A percentile compares a stretch with the other conserved stretches of the same genome.
Conservation (phyloP, 2,888 invertebrate species). For the Micoletzkya japonica region DNA sequence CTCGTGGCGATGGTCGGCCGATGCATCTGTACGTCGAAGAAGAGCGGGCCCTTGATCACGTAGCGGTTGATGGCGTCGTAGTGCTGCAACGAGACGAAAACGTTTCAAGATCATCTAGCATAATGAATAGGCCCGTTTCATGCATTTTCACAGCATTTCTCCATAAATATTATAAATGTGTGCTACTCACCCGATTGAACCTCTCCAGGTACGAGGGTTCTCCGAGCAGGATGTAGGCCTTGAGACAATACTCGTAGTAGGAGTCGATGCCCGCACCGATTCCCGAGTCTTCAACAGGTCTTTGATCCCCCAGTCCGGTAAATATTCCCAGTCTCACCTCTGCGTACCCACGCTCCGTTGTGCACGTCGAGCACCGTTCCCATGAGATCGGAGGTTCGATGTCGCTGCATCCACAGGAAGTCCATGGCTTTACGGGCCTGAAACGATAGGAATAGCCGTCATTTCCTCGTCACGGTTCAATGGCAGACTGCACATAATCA, state of each 20-base stretch:
- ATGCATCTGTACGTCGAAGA: constrained; percentile 92
- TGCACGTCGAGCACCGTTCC: constrained; percentile 96
- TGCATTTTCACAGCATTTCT: too few species aligned
- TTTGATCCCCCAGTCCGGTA: neutral
- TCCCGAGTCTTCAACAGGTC: constrained; percentile 76
- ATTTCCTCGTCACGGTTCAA: neutral
- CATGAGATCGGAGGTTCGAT: constrained; percentile 85
- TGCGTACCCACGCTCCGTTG: constrained; percentile 93
- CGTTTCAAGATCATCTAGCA: neutral
- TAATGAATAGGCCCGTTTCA: too few species aligned
- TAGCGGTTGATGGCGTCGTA: constrained; percentile 71
- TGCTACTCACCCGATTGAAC: constrained; percentile 73
- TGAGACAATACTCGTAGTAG: constrained; percentile 96
- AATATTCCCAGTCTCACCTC: constrained; percentile 67
- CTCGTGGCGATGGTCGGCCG: constrained; percentile 88
- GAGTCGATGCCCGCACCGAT: constrained; percentile 99
- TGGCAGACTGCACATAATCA: neutral
- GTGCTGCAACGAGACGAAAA: constrained; percentile 40
- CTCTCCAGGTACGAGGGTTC: constrained; percentile 90
- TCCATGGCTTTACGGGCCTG: constrained; percentile 91
- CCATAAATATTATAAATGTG: too few species aligned
- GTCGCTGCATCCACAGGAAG: constrained; percentile 89
- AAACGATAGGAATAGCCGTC: neutral
- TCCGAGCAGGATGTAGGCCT: constrained; percentile 88
- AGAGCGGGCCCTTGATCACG: constrained; percentile 89